These are phyloP conservation scores for Acanthoscelides obtectus DNA, from an alignment of 2,888 invertebrate genomes.

Conservation along the genomic window DNA sequence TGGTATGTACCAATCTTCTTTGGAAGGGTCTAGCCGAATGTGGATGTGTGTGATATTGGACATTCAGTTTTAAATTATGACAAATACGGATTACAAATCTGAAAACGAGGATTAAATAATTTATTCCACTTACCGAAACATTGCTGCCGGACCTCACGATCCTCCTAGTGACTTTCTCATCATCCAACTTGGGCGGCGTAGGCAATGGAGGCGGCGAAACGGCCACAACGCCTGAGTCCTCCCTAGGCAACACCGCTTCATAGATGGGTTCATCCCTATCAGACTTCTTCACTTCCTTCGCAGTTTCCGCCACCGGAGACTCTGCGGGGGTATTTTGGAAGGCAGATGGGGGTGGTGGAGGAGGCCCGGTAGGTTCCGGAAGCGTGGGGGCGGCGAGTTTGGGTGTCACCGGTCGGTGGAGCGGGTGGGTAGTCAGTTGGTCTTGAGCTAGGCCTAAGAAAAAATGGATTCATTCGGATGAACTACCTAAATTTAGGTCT, in stretches of 20 bases:
- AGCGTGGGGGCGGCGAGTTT: conserved; percentile 58
- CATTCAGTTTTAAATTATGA: background rate
- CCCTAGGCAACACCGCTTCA: conserved; percentile 73
- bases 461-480: background rate
- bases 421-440: conserved; percentile 21
- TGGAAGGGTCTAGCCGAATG: too few relatives aligned
- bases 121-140: conserved; percentile 42
- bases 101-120: background rate
- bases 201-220: conserved; percentile 49
- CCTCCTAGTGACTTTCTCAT: background rate
- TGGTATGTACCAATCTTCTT: too few relatives aligned
- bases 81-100: background rate
- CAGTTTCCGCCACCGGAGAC: conserved; percentile 19
- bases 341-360: conserved; percentile 54
- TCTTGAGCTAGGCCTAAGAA: conserved; percentile 33
- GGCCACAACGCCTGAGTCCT: conserved; percentile 30
- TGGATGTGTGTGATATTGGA: too few relatives aligned
- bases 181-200: conserved; percentile 45
- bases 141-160: conserved; percentile 46
- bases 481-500: too few relatives aligned
- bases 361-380: conserved; percentile 69
- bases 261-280: conserved; percentile 70
- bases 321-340: conserved; percentile 23
- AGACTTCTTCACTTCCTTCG: conserved; percentile 23
- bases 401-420: conserved; percentile 42